Conservation (phyloP, 2,888 invertebrate species). For the Cacoxenus indagator region DNA sequence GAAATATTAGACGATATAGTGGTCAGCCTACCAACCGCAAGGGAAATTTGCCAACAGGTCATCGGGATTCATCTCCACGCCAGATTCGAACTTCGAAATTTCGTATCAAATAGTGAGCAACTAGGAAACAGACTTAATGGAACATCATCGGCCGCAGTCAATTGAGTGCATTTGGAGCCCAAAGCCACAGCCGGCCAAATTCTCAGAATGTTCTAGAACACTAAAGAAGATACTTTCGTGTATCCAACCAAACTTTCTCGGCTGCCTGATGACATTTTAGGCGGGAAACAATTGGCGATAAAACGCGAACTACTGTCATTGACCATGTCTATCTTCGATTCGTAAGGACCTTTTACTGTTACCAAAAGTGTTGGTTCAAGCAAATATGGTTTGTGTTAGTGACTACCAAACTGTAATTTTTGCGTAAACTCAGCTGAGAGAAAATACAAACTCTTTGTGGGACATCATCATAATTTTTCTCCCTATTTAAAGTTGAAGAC, state of each 20-base stretch:
- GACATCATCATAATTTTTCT: not conserved
- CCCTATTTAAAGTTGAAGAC: not conserved
- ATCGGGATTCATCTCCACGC: not conserved
- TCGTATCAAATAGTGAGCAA: not conserved
- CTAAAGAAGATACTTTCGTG: not conserved
- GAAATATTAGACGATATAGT: not conserved
- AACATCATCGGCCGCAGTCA: not conserved
- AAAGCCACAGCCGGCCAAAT: not conserved
- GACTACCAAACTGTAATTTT: not conserved
- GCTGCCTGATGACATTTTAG: not conserved
- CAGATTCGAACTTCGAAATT: not conserved
- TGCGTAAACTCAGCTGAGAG: not conserved
- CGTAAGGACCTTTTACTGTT: not conserved
- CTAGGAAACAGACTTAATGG: not conserved
- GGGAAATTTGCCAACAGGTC: not conserved
- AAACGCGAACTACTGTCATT: not conserved
- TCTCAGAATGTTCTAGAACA: not conserved
- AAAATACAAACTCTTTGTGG: not conserved
- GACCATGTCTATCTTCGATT: no score
- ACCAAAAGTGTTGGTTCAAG: not conserved
- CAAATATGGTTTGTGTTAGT: no score
- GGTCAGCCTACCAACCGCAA: not conserved
- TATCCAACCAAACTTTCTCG: not conserved
- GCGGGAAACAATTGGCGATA: not conserved
- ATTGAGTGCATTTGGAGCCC: not conserved